Conservation (phyloP, 2,888 invertebrate species). For the Orthosia gracilis region DNA sequence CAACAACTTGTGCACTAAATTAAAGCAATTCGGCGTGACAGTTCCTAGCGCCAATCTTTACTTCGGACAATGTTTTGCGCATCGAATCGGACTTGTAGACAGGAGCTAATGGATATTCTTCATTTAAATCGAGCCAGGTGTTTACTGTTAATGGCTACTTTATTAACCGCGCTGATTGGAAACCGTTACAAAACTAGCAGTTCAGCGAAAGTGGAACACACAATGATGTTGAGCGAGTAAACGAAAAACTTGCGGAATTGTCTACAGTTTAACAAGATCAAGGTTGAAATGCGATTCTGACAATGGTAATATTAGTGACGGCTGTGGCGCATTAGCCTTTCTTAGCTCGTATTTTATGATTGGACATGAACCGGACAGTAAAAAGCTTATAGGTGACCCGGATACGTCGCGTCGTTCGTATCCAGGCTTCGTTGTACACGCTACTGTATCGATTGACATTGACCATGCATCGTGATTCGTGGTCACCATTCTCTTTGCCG, state of each 20-base stretch:
- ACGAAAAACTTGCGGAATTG: constrained; percentile 47
- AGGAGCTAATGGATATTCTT: constrained; percentile 12
- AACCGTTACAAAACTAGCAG: constrained; percentile 51
- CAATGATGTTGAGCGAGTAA: constrained; percentile 40
- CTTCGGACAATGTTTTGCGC: constrained; percentile 24
- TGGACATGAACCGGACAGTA: constrained; percentile 30
- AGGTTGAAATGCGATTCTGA: constrained; percentile 21
- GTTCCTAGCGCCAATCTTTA: constrained; percentile 41
- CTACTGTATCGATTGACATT: constrained; percentile 77
- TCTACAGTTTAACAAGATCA: constrained; percentile 43
- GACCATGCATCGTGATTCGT: constrained; percentile 76
- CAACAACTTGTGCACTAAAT: constrained; percentile 67
- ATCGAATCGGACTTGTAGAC: constrained; percentile 14
- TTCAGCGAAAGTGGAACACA: constrained; percentile 58
- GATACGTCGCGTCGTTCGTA: constrained; percentile 54
- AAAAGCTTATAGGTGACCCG: constrained; percentile 57
- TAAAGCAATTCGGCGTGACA: constrained; percentile 53
- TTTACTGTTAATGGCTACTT: constrained; percentile 50
- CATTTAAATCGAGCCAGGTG: constrained; percentile 25
- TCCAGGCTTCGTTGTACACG: constrained; percentile 57
- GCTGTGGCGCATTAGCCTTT: constrained; percentile 3
- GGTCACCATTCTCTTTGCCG: constrained; percentile 72
- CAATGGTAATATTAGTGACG: constrained; percentile 31
- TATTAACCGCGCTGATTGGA: constrained; percentile 48
- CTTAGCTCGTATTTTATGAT: constrained; percentile 13